Evolutionary conservation across 2,888 invertebrate genomes (phyloP).

Genomic region (Crossocerus cetratus): DNA sequence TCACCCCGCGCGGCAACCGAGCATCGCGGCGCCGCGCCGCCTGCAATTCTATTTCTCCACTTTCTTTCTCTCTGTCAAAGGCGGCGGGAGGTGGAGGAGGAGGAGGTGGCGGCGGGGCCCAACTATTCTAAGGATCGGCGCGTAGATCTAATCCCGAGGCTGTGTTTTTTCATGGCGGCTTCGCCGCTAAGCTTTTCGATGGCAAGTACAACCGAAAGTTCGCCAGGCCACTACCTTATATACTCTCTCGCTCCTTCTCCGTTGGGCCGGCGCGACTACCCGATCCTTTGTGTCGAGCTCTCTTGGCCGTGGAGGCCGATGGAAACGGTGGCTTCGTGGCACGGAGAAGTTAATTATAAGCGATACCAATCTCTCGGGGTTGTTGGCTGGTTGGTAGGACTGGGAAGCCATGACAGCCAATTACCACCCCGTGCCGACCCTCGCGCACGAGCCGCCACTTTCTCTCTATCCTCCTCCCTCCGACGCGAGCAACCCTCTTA

Average conservation of each 20-base stretch:
- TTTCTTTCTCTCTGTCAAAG: background rate
- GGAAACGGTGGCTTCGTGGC: constrained; percentile 75
- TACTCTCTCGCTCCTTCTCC: constrained; percentile 16
- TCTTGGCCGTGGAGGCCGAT: constrained; percentile 67
- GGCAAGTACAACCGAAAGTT: constrained; percentile 35
- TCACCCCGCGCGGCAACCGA: constrained; percentile 44
- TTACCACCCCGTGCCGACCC: constrained; percentile 76
- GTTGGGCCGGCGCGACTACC: background rate
- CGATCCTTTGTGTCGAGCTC: constrained; percentile 37
- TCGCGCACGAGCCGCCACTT: constrained; percentile 68
- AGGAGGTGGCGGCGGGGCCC: background rate
- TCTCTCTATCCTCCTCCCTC: constrained; percentile 19
- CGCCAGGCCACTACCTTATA: background rate
- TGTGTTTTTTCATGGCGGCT: constrained; percentile 2
- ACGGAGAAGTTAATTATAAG: constrained; percentile 78
- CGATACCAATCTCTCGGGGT: constrained; percentile 77
- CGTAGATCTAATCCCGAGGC: no score
- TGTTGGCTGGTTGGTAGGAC: constrained; percentile 73
- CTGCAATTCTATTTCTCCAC: constrained; percentile 36
- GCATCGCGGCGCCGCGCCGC: constrained; percentile 17
- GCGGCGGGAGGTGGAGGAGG: background rate
- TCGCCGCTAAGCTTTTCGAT: constrained; percentile 30
- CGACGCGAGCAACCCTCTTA: background rate
- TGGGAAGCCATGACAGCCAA: constrained; percentile 77
- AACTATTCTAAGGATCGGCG: background rate